Base-by-base conservation (phyloP, 2,797 vertebrate species). In the Clangula hyemalis region DNA sequence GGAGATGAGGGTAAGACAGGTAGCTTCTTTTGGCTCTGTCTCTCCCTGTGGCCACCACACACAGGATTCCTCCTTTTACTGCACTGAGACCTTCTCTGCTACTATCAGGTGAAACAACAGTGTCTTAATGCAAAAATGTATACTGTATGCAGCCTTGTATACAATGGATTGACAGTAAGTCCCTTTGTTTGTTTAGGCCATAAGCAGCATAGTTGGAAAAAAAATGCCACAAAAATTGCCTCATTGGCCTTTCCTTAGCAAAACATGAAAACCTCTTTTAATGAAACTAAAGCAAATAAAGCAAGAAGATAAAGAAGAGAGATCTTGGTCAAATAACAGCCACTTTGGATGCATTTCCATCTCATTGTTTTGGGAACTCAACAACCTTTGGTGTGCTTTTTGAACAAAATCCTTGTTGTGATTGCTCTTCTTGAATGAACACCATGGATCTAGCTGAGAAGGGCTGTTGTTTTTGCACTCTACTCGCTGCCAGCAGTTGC, bases 361-460 rank as follows among this genome's bases (percentile, higher is more conserved):
- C 36, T 54, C 32, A 65, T 16, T 61, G 53, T 34, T 68, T 10
- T 10, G 22, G 51, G 25, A 66, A 27, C n/a, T 61, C 4, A 8
- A 18, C 71, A 68, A 65, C 75, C 43, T 32, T 64, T 0, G 0
- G 1, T 2, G 0, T 28, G 36, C 22, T 49, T 49, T 49, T 49
- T 49, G 47, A 49, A 22, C 47, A 49, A 75, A 68, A 65, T 78
- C 47, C 34, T 64, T 0, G 0, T 1, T 2, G 0, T 28, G n/a
- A 2, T 0, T 81, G 47, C n/a, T 80, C 7, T 65, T 82, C 68
- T 76, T 24, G 1, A 30, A 32, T 19, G 41, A 47, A 27, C 4
- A 1, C 36, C 27, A 32, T 30, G 4, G 49, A 7, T 0, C 0
- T 77, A n/a, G 36, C 45, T 43, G 57, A 51, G 68, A 39, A 78